phyloP scores from a whole-genome alignment of 2,113 vertebrate species.

The Mandrillus leucophaeus region DNA sequence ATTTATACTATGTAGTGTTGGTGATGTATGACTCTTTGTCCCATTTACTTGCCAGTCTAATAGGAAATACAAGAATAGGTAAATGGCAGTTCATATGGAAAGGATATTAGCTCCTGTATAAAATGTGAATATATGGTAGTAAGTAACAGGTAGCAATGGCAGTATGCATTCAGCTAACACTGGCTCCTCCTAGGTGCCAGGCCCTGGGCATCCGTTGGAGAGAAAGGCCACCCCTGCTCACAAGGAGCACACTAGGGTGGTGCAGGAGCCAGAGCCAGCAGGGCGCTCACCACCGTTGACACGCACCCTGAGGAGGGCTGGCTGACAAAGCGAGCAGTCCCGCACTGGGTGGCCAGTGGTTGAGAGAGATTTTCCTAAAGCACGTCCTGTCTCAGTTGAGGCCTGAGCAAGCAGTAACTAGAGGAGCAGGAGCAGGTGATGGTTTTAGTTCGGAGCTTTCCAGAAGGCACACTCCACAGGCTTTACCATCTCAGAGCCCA shows the following conservation, averaged over 20 bases:
- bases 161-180: neutral
- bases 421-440: too few species aligned
- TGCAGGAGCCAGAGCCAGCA: neutral
- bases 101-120: neutral
- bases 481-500: neutral
- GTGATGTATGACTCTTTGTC: neutral
- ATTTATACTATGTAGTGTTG: neutral
- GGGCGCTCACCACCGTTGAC: accelerated
- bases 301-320: neutral
- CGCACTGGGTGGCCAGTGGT: accelerated
- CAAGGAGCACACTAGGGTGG: accelerated
- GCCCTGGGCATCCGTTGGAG: too few species aligned
- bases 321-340: neutral
- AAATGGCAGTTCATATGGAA: neutral
- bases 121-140: neutral
- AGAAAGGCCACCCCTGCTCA: neutral
- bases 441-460: neutral
- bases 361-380: neutral
- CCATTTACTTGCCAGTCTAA: neutral
- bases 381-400: neutral
- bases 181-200: neutral
- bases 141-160: neutral
- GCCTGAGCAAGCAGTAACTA: neutral
- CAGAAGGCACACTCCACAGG: neutral
- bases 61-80: neutral